Percentiles rank a stretch among this genome's conserved stretches.
phyloP scores from a whole-genome alignment of 2,888 invertebrate species.

The Dolichomitus sp. region DNA sequence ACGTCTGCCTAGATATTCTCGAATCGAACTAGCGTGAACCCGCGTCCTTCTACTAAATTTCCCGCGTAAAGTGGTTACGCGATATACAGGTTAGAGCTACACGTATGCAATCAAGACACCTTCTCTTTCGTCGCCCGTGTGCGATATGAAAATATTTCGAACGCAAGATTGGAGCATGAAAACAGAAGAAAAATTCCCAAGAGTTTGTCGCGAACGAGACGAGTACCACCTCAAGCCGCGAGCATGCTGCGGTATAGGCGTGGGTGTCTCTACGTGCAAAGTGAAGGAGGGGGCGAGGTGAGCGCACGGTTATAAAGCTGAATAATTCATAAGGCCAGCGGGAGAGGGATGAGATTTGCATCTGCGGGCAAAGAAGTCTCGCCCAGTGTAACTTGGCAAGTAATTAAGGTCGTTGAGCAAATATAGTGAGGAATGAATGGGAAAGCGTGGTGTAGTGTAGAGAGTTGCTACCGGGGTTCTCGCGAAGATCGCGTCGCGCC shows the following conservation, averaged over 20 bases:
- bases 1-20: conserved; percentile 6
- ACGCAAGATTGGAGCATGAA: conserved; percentile 22
- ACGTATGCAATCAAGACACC: not conserved
- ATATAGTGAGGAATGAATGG: conserved; percentile 67
- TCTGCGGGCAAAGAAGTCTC: conserved; percentile 63
- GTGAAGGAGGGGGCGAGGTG: conserved; percentile 59
- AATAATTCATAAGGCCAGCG: conserved; percentile 71
- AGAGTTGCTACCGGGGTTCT: conserved; percentile 5
- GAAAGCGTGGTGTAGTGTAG: conserved; percentile 54
- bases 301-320: conserved; percentile 60
- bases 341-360: conserved; percentile 62
- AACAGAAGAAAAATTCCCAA: conserved; percentile 17
- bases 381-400: conserved; percentile 69
- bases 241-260: conserved; percentile 11
- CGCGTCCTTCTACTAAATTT: conserved; percentile 12
- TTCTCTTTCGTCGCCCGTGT: not conserved
- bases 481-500: conserved; percentile 35
- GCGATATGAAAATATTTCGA: conserved; percentile 16
- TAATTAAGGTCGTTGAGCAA: conserved; percentile 77
- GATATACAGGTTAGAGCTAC: not conserved
- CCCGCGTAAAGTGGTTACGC: not conserved
- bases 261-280: conserved; percentile 10
- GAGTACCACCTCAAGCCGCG: conserved; percentile 6
- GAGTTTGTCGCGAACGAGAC: conserved; percentile 5
- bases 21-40: conserved; percentile 10